A percentile compares a stretch with the other conserved stretches of the same genome.
Conservation (phyloP, 2,888 invertebrate species). For the Polylopha cassiicola region DNA sequence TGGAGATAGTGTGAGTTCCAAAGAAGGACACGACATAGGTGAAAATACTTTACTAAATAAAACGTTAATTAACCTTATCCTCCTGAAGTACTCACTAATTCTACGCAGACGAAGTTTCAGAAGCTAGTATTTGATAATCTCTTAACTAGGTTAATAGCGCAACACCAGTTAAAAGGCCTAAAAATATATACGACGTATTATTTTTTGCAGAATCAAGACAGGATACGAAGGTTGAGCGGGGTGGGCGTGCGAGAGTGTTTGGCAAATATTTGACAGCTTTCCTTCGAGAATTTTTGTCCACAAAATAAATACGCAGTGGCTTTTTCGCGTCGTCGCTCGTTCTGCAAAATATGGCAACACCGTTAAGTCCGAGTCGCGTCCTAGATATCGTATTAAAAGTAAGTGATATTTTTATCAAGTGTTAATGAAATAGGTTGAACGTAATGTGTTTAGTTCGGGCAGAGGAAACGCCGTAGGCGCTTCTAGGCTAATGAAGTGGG, state of each 20-base stretch:
- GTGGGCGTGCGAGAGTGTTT: slow-evolving; percentile 17
- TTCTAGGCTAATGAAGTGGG: slow-evolving; percentile 48
- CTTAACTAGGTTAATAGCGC: too few relatives aligned
- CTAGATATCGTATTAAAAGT: slow-evolving; percentile 11
- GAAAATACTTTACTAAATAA: too few relatives aligned
- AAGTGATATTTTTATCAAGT: slow-evolving; percentile 3
- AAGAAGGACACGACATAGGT: too few relatives aligned
- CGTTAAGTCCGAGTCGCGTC: neutral
- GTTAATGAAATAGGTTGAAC: too few relatives aligned
- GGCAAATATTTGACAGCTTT: slow-evolving; percentile 22
- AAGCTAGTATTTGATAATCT: too few relatives aligned
- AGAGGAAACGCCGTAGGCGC: slow-evolving; percentile 25
- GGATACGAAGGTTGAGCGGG: slow-evolving; percentile 15
- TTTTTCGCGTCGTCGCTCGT: slow-evolving; percentile 8
- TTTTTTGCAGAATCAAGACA: slow-evolving; percentile 11
- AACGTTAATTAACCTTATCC: too few relatives aligned
- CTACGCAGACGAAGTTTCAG: too few relatives aligned
- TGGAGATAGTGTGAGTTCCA: too few relatives aligned
- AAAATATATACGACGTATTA: too few relatives aligned
- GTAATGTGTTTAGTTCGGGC: slow-evolving; percentile 19
- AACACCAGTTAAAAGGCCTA: too few relatives aligned
- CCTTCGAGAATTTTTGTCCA: slow-evolving; percentile 15
- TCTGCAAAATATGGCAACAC: slow-evolving; percentile 3
- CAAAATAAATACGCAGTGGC: slow-evolving; percentile 19
- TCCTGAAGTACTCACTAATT: too few relatives aligned